These are phyloP conservation scores for Tethea ocularis DNA, from an alignment of 2,888 invertebrate genomes.

Conservation along the genomic window DNA sequence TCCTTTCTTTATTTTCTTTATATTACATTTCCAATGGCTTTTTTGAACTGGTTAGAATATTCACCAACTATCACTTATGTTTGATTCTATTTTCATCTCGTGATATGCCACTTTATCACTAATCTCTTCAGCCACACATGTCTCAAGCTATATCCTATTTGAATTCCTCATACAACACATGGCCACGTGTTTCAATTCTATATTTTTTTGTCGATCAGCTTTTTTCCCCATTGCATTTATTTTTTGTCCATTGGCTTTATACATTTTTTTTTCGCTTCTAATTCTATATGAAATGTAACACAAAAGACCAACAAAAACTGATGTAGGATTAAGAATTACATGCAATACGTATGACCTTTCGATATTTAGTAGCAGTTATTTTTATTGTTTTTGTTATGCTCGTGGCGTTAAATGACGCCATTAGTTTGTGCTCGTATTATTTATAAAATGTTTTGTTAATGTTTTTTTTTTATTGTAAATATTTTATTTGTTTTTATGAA, in stretches of 20 bases:
- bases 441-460: not conserved
- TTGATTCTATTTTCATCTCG: not conserved
- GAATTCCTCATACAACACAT: slow-evolving; percentile 26
- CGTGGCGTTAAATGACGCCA: slow-evolving; percentile 22
- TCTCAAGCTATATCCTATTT: slow-evolving; percentile 25
- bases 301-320: slow-evolving; percentile 33
- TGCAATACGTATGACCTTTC: slow-evolving; percentile 33
- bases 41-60: too few species aligned
- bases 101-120: not conserved
- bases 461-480: not conserved
- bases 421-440: not conserved
- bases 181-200: slow-evolving; percentile 60
- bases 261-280: slow-evolving; percentile 42
- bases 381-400: slow-evolving; percentile 21
- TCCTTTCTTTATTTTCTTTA: too few species aligned
- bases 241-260: slow-evolving; percentile 48
- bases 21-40: too few species aligned
- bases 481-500: not conserved
- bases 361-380: slow-evolving; percentile 13
- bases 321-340: slow-evolving; percentile 21
- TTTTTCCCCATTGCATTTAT: slow-evolving; percentile 36
- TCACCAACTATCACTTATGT: not conserved
- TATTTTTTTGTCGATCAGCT: slow-evolving; percentile 34
- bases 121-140: slow-evolving; percentile 18
- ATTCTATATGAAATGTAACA: slow-evolving; percentile 53